These are phyloP conservation scores for Drosophila anomalata DNA, from an alignment of 2,888 invertebrate genomes.

Conservation along the genomic window DNA sequence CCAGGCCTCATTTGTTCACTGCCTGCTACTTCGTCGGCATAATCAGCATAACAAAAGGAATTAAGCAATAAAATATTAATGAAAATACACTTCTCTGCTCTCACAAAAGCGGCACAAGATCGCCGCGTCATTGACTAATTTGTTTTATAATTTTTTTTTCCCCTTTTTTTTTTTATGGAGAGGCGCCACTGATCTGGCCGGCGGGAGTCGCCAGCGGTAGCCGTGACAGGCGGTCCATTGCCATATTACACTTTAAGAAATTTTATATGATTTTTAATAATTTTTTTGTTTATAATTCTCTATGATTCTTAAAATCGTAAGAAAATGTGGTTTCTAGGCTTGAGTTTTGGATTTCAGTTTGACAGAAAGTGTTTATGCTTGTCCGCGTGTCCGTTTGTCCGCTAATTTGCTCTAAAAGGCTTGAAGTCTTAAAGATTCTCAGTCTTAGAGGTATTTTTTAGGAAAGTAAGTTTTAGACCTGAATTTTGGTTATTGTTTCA, in stretches of 20 bases:
- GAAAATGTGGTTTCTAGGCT: too few species aligned
- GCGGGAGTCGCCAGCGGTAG: slow-evolving; percentile 44
- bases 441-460: too few species aligned
- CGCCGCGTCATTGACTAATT: slow-evolving; percentile 83
- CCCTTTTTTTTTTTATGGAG: slow-evolving; percentile 1
- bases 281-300: background rate
- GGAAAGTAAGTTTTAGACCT: too few species aligned
- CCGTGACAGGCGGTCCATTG: slow-evolving; percentile 49
- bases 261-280: background rate
- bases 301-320: background rate
- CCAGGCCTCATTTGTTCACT: slow-evolving; percentile 57
- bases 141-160: slow-evolving; percentile 48
- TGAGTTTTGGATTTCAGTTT: too few species aligned
- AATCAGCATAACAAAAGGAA: slow-evolving; percentile 83
- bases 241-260: slow-evolving; percentile 25
- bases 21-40: slow-evolving; percentile 66
- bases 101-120: slow-evolving; percentile 56
- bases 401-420: too few species aligned
- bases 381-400: too few species aligned
- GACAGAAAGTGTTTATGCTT: too few species aligned
- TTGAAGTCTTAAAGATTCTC: too few species aligned
- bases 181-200: slow-evolving; percentile 36
- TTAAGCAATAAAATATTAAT: slow-evolving; percentile 82
- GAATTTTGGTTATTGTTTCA: too few species aligned
- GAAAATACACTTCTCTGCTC: slow-evolving; percentile 60